Base-by-base conservation (phyloP, 2,797 vertebrate genomes). In the Onychomys torridus region DNA sequence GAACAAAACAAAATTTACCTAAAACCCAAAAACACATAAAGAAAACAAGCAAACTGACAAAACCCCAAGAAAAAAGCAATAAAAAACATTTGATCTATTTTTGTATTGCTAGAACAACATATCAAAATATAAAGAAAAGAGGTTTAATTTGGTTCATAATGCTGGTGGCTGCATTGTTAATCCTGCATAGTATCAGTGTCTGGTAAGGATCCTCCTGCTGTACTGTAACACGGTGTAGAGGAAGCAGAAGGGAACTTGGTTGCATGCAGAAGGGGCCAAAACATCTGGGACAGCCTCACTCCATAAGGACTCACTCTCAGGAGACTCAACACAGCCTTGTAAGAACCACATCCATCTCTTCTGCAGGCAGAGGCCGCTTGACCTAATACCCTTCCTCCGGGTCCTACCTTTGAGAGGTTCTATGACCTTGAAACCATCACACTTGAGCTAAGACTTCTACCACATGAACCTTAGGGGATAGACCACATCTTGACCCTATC, bases 101-200 rank as follows among this genome's bases (percentile, higher is more conserved):
- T 79, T 37, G 34, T 59, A 23, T 52, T 55, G 25, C 61, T 59
- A 25, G 69, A 52, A 52, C 8, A 78, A 46, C 23, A 29, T 55
- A 69, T 55, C 25, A 73, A 69, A 52, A 46, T 84, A 10, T 37
- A 69, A 90, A 85, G 49, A 14, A 86, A 78, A 78, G 49, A 78
- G 3, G 49, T 37, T 67, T 73, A n/a, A 23, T 67, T 49, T 23
- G 40, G 52, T 17, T 34, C n/a, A 2, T 1, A 7, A 32, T 34
- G 71, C 40, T 49, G 84, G 43, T 32, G 76, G 76, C 34, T 32
- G 34, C 11, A 5, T 5, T 34, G 57, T 27, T 29, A 6, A 7
- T 6, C 40, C 0, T n/a, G 67, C 7, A 34, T 0, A 13, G 57
- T 6, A 3, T 17, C 46, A 14, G 32, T 10, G 34, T 55, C 10